phyloP scores from a whole-genome alignment of 2,888 invertebrate species.

The Lordiphosa andalusiaca region DNA sequence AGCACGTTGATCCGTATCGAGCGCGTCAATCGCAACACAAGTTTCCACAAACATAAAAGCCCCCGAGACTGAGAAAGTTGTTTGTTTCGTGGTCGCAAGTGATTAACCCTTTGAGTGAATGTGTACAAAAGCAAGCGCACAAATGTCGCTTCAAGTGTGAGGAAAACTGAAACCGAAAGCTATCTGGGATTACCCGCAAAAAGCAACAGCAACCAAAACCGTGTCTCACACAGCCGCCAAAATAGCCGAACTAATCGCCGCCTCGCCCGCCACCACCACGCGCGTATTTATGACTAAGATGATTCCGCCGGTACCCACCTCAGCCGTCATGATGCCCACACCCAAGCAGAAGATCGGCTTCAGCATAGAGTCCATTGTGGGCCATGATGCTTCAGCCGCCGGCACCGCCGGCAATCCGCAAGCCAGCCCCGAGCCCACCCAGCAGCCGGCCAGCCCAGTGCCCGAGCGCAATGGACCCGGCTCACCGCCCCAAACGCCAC shows the following conservation, averaged over 20 bases:
- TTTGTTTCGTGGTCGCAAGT: constrained; percentile 38
- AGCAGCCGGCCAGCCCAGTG: constrained; percentile 57
- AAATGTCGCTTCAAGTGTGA: constrained; percentile 50
- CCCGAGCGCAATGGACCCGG: constrained; percentile 66
- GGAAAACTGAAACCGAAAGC: constrained; percentile 3
- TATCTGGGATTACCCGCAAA: constrained; percentile 34
- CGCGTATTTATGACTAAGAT: constrained; percentile 82
- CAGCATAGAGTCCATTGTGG: constrained; percentile 96
- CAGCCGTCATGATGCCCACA: constrained; percentile 92
- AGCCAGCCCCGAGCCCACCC: constrained; percentile 35
- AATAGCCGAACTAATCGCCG: constrained; percentile 68
- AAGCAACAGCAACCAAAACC: constrained; percentile 4
- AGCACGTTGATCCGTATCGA: constrained; percentile 66
- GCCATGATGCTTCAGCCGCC: constrained; percentile 81
- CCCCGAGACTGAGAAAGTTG: constrained; percentile 43
- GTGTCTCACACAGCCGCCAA: constrained; percentile 53
- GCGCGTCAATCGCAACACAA: constrained; percentile 63
- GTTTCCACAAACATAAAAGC: constrained; percentile 7
- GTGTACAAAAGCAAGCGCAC: constrained; percentile 30
- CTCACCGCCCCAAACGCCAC: constrained; percentile 77
- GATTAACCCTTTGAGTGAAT: constrained; percentile 25
- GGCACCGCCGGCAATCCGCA: constrained; percentile 37
- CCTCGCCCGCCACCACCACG: constrained; percentile 58
- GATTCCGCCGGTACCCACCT: constrained; percentile 97
- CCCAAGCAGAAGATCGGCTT: constrained; percentile 97